A percentile compares a stretch with the other conserved stretches of the same genome.
Conservation (phyloP, 2,797 vertebrate genomes). For the Erethizon dorsatum region DNA sequence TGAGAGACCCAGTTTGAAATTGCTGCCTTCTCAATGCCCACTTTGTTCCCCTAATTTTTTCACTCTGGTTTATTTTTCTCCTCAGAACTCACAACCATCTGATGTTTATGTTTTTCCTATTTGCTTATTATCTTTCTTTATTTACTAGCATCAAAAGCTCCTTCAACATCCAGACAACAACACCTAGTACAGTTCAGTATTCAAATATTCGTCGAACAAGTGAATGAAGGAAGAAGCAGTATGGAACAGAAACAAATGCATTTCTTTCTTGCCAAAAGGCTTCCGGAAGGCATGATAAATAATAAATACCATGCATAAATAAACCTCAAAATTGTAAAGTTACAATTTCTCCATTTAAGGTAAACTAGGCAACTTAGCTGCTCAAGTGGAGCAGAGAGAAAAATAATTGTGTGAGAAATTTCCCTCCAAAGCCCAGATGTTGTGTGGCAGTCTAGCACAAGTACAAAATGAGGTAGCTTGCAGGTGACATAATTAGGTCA, state of each 20-base stretch:
- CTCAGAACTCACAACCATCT: neutral
- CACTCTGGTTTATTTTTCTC: neutral
- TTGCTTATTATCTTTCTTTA: neutral
- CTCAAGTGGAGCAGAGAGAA: constrained; percentile 63
- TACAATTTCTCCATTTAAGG: constrained; percentile 63
- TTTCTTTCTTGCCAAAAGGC: constrained; percentile 72
- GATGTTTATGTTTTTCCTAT: neutral
- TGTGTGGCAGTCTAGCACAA: constrained; percentile 78
- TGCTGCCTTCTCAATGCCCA: neutral
- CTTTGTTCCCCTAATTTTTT: neutral
- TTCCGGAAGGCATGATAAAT: constrained; percentile 48
- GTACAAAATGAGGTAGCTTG: constrained; percentile 87
- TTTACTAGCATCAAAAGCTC: neutral
- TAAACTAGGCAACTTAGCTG: constrained; percentile 83
- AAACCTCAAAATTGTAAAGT: neutral
- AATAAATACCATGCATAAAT: constrained; percentile 19
- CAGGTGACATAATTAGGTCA: constrained; percentile 94
- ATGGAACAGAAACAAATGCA: constrained; percentile 82
- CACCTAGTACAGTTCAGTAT: neutral
- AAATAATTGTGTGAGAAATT: constrained; percentile 75
- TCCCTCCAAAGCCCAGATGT: constrained; percentile 83
- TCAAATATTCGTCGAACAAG: neutral
- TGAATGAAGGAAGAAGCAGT: constrained; percentile 48
- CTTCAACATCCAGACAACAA: neutral
- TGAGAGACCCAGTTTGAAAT: neutral